Conservation (phyloP, 1,140 invertebrate genomes). For the Glomeris maerens region DNA sequence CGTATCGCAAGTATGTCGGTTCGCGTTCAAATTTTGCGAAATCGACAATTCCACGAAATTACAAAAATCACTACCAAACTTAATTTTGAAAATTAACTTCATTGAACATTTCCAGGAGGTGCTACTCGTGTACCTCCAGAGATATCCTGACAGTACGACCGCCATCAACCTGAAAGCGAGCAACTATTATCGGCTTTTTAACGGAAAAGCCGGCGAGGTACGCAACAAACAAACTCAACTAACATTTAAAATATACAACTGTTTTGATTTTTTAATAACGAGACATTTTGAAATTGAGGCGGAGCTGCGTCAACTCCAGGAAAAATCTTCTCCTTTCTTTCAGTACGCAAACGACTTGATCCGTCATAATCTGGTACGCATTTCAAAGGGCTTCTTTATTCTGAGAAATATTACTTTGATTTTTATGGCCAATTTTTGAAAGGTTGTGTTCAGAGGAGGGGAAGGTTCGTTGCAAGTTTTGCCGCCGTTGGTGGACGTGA, state of each 20-base stretch:
- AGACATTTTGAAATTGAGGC: conserved; percentile 25
- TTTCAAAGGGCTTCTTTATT: neutral
- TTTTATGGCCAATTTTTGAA: conserved; percentile 11
- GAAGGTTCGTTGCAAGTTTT: conserved; percentile 84
- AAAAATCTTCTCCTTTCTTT: conserved; percentile 58
- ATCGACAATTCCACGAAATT: conserved; percentile 2
- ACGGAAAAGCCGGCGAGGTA: conserved; percentile 79
- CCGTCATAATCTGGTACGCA: conserved; percentile 73
- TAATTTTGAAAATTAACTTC: conserved; percentile 8
- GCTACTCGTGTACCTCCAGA: conserved; percentile 78
- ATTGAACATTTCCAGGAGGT: conserved; percentile 68
- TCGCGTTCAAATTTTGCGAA: neutral
- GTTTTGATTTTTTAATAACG: no score
- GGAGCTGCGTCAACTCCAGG: conserved; percentile 40
- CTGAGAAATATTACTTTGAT: conserved; percentile 5
- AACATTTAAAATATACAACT: conserved; percentile 18
- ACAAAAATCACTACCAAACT: neutral
- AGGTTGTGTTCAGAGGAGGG: conserved; percentile 77
- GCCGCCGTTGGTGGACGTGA: conserved; percentile 80
- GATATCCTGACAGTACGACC: conserved; percentile 83
- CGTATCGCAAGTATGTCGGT: conserved; percentile 36
- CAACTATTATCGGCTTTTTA: conserved; percentile 77
- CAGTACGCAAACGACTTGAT: conserved; percentile 86
- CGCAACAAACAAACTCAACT: conserved; percentile 10
- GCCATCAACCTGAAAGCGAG: conserved; percentile 91